Percentiles rank a stretch among this genome's conserved stretches.
phyloP scores from a whole-genome alignment of 2,113 vertebrate genomes.

The Narcine bancroftii region DNA sequence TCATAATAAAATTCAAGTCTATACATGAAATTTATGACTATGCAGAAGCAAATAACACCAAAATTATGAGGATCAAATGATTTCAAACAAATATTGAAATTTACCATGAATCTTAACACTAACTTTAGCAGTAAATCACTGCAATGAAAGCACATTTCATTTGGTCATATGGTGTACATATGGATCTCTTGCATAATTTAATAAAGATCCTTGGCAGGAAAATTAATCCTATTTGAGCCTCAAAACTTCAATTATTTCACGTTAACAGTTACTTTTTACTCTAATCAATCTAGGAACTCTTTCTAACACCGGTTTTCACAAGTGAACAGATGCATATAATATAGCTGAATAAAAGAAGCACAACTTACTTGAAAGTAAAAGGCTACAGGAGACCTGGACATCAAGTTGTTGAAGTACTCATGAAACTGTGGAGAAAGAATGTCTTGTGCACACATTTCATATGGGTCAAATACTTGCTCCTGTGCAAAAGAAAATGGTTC shows the following conservation, averaged over 20 bases:
- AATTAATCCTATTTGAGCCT: background rate
- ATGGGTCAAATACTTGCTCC: slow-evolving; percentile 98
- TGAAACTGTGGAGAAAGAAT: slow-evolving; percentile 82
- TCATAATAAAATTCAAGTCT: background rate
- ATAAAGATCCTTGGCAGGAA: background rate
- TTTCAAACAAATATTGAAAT: background rate
- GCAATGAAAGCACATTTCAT: background rate
- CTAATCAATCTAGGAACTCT: background rate
- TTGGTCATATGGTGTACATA: background rate
- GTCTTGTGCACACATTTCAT: slow-evolving; percentile 92
- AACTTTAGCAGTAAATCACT: background rate
- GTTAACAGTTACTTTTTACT: background rate
- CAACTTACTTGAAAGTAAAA: slow-evolving; percentile 84
- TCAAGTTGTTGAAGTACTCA: slow-evolving; percentile 83
- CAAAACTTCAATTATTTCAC: background rate
- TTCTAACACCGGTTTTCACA: background rate
- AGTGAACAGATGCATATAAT: background rate
- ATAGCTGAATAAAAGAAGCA: background rate
- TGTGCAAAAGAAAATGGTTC: slow-evolving; percentile 45
- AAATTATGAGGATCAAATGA: background rate
- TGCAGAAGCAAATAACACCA: background rate
- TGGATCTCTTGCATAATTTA: background rate
- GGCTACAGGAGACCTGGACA: slow-evolving; percentile 77
- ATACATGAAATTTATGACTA: background rate
- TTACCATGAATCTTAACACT: background rate